Conservation (phyloP, 1,140 invertebrate species). For the Pseudomyrmex gracilis region DNA sequence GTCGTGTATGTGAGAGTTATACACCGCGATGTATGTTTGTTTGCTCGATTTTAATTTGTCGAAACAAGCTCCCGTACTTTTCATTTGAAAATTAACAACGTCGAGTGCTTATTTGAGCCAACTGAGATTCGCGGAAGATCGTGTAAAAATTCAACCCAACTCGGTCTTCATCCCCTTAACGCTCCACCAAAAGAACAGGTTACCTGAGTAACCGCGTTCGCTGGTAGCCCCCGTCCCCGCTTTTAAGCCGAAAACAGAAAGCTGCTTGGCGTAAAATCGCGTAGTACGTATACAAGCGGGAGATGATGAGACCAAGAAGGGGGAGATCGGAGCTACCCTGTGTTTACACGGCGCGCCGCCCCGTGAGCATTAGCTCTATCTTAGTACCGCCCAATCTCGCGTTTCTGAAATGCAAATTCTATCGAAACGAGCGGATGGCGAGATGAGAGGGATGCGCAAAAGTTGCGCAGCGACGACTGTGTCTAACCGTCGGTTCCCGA, state of each 20-base stretch:
- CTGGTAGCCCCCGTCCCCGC: background rate
- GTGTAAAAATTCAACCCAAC: background rate
- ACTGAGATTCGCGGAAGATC: background rate
- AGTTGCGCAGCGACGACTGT: slow-evolving; percentile 68
- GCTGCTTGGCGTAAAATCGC: slow-evolving; percentile 40
- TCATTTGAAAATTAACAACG: slow-evolving; percentile 7
- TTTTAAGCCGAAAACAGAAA: slow-evolving; percentile 52
- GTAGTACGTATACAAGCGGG: slow-evolving; percentile 30
- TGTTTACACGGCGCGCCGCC: slow-evolving; percentile 79
- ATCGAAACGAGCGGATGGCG: slow-evolving; percentile 78
- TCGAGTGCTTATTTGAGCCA: background rate
- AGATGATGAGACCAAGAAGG: slow-evolving; percentile 75
- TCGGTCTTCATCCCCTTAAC: background rate
- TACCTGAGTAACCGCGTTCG: background rate
- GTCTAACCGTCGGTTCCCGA: slow-evolving; percentile 74
- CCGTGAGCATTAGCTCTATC: slow-evolving; percentile 79
- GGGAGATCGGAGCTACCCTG: slow-evolving; percentile 79
- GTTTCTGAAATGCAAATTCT: slow-evolving; percentile 82
- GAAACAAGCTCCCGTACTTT: background rate
- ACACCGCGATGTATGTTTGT: background rate
- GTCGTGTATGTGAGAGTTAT: slow-evolving; percentile 15
- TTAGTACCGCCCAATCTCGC: slow-evolving; percentile 78
- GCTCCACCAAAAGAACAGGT: background rate
- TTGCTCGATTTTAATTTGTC: slow-evolving; percentile 4
- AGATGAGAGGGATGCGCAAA: slow-evolving; percentile 76